Base-by-base conservation (phyloP, 2,113 vertebrate genomes). In the Hucho hucho region DNA sequence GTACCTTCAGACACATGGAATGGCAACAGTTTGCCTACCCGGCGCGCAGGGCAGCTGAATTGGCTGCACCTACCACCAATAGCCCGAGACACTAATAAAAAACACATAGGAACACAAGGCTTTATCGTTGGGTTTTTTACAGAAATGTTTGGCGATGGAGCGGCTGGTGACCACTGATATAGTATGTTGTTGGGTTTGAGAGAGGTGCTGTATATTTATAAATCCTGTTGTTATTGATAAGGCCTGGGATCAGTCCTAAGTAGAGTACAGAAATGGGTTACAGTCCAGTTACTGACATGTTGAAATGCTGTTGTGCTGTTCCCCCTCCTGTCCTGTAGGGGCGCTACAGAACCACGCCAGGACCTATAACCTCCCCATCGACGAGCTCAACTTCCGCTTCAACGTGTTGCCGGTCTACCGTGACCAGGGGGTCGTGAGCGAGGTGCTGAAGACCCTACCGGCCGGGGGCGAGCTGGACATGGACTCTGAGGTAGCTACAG, bases 331-430 rank as follows among this genome's bases (percentile, higher is more conserved):
- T 3, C 25, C 32, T 58, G 1, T 43, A 93, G 95, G 94, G 6
- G 93, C 92, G 12, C 92, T 96, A 76, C 95, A 97, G 85, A 96
- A 96, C 84, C 94, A 96, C 5, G 92, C 95, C 28, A 88, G 95
- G 3, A 91, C 86, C 58, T 94, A 96, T 78, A 96, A 93, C 80
- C 80, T 96, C 77, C 95, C 95, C 59, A 95, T 96, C 4, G 95
- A 96, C 3, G 95, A 96, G 83, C 93, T 96, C 66, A 94, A 74
- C 80, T 96, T 97, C 76, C 86, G 86, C 67, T 96, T 94, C 77
- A 95, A 89, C 25, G 0, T 96, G 67, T 32, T 94, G 64, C 90
- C 94, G 0, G 6, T 3, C 4, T 97, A 94, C 77, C 89, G 94
- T 65, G 94, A 96, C 76, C 94, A 95, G 90, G 76, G 64, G 0